Conservation (phyloP, 2,113 vertebrate species). For the Garra rufa region DNA sequence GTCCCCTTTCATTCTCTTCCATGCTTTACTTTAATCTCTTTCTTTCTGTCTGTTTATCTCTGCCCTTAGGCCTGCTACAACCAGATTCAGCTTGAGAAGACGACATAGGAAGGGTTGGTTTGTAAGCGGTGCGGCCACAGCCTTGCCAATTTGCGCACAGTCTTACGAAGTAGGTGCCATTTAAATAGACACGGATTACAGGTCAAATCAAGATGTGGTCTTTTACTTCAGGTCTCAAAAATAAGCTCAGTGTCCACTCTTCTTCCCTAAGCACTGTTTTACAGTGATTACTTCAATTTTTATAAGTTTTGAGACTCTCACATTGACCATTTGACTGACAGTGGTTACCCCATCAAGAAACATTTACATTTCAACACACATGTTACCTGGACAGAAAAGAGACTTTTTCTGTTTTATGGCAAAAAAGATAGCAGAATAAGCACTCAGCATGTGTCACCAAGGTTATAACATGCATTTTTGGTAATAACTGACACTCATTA, state of each 20-base stretch:
- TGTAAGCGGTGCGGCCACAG: not conserved
- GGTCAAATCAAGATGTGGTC: not conserved
- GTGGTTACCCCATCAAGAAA: not conserved
- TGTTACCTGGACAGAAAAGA: not conserved
- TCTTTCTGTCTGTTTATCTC: constrained; percentile 54
- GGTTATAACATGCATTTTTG: not conserved
- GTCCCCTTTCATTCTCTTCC: not conserved
- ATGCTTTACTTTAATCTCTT: not conserved
- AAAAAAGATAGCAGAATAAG: not conserved
- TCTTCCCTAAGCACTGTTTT: not conserved
- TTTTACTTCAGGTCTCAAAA: constrained; percentile 13
- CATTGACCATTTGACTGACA: not conserved
- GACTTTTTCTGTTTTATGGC: not conserved
- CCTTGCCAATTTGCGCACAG: not conserved
- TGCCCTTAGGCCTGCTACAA: constrained; percentile 90
- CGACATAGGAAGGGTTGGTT: constrained; percentile 71
- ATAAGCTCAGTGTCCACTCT: not conserved
- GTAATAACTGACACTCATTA: not conserved
- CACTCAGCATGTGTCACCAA: not conserved
- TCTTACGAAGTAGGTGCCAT: constrained; percentile 18
- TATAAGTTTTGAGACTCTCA: not conserved
- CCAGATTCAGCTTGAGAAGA: constrained; percentile 94
- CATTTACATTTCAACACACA: not conserved
- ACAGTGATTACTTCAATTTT: not conserved
- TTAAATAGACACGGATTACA: constrained; percentile 16